These are phyloP conservation scores for Lithophane semibrunnea DNA, from an alignment of 2,888 invertebrate species.

Conservation along the genomic window DNA sequence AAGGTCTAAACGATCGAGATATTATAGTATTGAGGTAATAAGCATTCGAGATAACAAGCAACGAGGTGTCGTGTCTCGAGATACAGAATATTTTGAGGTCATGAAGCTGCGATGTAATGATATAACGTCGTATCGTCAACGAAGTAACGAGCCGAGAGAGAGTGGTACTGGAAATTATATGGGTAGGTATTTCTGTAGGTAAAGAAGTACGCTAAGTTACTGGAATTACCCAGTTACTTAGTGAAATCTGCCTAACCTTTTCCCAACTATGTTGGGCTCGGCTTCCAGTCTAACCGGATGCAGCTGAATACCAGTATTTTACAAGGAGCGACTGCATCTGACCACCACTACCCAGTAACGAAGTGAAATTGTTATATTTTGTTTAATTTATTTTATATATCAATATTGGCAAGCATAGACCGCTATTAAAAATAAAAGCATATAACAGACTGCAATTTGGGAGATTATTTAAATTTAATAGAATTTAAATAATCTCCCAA, in stretches of 20 bases:
- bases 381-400: too few relatives aligned
- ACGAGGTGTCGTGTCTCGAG: conserved; percentile 4
- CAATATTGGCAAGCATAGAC: too few relatives aligned
- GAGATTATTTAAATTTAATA: too few relatives aligned
- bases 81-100: conserved; percentile 30
- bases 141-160: conserved; percentile 13
- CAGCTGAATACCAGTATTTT: too few relatives aligned
- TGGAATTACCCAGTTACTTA: neutral
- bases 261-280: too few relatives aligned
- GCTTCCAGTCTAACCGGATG: too few relatives aligned
- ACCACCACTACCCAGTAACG: too few relatives aligned
- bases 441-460: too few relatives aligned
- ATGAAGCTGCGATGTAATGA: conserved; percentile 27
- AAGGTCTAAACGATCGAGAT: conserved; percentile 27
- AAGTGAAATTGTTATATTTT: too few relatives aligned
- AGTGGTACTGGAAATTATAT: conserved; percentile 26
- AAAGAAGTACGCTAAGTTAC: neutral
- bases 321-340: too few relatives aligned
- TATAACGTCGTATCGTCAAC: conserved; percentile 13
- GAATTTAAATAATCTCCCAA: neutral
- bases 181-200: neutral
- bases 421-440: neutral
- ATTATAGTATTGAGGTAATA: conserved; percentile 26
- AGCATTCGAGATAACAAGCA: conserved; percentile 39
- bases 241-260: neutral